phyloP scores from a whole-genome alignment of 1,140 invertebrate genomes.

The Aphis gossypii region DNA sequence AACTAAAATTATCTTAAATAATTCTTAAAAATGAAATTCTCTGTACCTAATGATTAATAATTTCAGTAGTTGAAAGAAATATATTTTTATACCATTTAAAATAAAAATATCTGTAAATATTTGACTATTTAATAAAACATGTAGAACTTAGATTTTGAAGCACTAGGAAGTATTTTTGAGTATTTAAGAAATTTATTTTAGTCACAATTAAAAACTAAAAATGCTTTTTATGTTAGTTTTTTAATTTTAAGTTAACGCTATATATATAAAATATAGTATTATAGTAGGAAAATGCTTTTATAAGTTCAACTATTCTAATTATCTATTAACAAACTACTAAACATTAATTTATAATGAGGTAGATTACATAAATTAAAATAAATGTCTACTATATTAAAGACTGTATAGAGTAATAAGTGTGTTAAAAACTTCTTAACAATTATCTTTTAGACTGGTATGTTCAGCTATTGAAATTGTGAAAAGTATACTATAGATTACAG shows the following conservation, averaged over 20 bases:
- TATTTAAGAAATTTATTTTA: background rate
- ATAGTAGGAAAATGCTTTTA: background rate
- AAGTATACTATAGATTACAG: too few species aligned
- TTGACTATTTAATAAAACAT: background rate
- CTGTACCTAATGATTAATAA: background rate
- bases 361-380: background rate
- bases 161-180: background rate
- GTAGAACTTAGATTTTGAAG: background rate
- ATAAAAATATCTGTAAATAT: background rate
- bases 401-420: background rate
- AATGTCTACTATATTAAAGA: background rate
- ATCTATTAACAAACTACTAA: background rate
- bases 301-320: background rate
- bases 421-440: background rate
- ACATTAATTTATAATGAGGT: background rate
- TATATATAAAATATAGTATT: background rate
- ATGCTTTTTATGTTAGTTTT: background rate
- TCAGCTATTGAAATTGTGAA: too few species aligned
- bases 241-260: background rate
- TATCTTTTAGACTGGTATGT: background rate
- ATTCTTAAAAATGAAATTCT: background rate
- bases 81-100: background rate
- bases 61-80: background rate
- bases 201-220: background rate
- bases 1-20: background rate